Conservation (phyloP, 2,888 invertebrate species). For the Pandemis heparana region DNA sequence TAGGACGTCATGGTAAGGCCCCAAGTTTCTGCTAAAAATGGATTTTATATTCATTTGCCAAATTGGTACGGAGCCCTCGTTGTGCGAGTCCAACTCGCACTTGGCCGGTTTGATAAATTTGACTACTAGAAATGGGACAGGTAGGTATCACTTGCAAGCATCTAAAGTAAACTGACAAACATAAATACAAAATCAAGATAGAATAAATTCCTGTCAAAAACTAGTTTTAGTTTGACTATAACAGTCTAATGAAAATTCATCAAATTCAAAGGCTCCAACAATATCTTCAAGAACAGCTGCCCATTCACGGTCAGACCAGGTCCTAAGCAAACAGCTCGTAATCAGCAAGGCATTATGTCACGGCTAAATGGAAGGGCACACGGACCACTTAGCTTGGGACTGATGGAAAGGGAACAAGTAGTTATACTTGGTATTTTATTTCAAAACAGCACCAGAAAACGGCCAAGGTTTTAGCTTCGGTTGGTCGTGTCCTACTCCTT, state of each 20-base stretch:
- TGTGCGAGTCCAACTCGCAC: too few relatives aligned
- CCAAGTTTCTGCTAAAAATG: too few relatives aligned
- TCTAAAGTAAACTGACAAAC: too few relatives aligned
- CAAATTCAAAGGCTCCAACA: constrained; percentile 24
- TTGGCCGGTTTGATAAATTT: too few relatives aligned
- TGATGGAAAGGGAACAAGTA: constrained; percentile 27
- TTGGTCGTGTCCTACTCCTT: too few relatives aligned
- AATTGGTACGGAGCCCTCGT: too few relatives aligned
- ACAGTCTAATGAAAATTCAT: constrained; percentile 33
- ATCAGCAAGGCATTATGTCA: constrained; percentile 51
- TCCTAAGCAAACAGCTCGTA: constrained; percentile 43
- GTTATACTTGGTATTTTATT: constrained; percentile 21
- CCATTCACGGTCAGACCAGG: constrained; percentile 1
- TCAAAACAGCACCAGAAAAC: background rate
- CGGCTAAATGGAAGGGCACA: constrained; percentile 50
- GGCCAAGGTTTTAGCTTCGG: background rate
- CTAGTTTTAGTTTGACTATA: background rate
- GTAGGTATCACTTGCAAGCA: too few relatives aligned
- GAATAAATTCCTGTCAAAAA: too few relatives aligned
- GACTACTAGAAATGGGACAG: too few relatives aligned
- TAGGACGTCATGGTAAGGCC: too few relatives aligned
- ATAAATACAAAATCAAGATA: too few relatives aligned
- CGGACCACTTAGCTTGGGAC: constrained; percentile 49
- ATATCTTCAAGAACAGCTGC: constrained; percentile 19
- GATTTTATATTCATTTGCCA: too few relatives aligned